Conservation (phyloP, 2,113 vertebrate genomes). For the Parotia lawesii region DNA sequence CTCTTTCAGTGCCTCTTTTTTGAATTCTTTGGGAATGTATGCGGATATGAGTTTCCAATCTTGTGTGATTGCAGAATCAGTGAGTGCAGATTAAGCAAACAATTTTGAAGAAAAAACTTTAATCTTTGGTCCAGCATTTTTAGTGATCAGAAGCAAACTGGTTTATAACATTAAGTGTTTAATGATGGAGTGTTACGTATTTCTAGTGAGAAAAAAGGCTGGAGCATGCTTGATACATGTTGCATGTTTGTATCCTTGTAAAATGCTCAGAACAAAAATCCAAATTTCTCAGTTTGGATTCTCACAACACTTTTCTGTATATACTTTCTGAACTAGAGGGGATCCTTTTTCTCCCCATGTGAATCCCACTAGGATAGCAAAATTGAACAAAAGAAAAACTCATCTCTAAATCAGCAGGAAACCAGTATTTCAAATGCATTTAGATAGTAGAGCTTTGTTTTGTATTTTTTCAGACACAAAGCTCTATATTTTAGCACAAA, state of each 20-base stretch:
- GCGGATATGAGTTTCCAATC: not conserved
- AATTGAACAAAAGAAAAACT: not conserved
- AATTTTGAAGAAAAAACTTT: not conserved
- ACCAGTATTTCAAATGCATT: not conserved
- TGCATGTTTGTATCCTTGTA: not conserved
- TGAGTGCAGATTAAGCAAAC: not conserved
- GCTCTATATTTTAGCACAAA: not conserved
- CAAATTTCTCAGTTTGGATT: not conserved
- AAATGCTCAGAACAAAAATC: not conserved
- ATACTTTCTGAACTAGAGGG: not conserved
- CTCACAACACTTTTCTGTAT: not conserved
- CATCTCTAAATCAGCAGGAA: not conserved
- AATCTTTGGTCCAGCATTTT: not conserved
- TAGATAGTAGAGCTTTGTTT: not conserved
- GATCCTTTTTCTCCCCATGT: not conserved
- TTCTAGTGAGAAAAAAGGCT: not conserved
- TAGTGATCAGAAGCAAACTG: not conserved
- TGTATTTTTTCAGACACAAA: not conserved
- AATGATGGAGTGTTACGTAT: not conserved
- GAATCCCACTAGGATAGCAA: not conserved
- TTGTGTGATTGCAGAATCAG: not conserved
- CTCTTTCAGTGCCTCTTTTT: conserved; percentile 54
- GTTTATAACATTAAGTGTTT: not conserved
- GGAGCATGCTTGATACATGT: conserved; percentile 29
- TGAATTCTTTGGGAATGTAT: not conserved